Percentiles rank a stretch among this genome's conserved stretches.
These are phyloP conservation scores for Maccullochella peelii DNA, from an alignment of 2,113 vertebrate species.

Conservation along the genomic window DNA sequence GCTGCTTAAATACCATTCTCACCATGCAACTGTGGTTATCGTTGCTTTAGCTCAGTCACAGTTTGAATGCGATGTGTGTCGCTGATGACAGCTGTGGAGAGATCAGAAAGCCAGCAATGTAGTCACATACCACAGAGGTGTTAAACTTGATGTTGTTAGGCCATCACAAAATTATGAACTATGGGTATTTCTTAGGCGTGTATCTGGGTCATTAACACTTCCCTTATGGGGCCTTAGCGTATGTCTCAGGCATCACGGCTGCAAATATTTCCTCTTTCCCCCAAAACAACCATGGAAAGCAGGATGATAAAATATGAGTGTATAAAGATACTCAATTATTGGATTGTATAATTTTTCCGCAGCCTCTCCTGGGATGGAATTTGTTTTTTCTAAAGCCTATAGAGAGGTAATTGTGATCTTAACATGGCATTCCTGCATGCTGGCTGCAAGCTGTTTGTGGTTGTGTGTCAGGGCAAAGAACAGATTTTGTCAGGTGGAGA, in stretches of 20 bases:
- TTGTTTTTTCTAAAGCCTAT: slow-evolving; percentile 49
- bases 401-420: slow-evolving; percentile 65
- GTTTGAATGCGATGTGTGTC: slow-evolving; percentile 36
- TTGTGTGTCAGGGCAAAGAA: slow-evolving; percentile 76
- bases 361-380: slow-evolving; percentile 49
- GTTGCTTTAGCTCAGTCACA: slow-evolving; percentile 51
- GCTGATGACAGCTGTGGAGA: slow-evolving; percentile 60
- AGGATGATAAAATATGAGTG: slow-evolving; percentile 34
- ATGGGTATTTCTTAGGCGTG: not conserved
- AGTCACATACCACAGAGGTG: slow-evolving; percentile 19
- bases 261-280: not conserved
- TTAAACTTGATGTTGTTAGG: slow-evolving; percentile 11
- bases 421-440: slow-evolving; percentile 68
- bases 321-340: slow-evolving; percentile 25
- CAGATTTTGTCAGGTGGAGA: slow-evolving; percentile 80
- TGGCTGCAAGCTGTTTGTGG: slow-evolving; percentile 61
- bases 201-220: slow-evolving; percentile 16
- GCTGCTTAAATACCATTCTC: slow-evolving; percentile 68
- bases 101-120: slow-evolving; percentile 33
- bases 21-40: slow-evolving; percentile 64
- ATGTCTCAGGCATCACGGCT: slow-evolving; percentile 11
- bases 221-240: slow-evolving; percentile 7
- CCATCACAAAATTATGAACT: not conserved
- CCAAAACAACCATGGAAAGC: slow-evolving; percentile 29
- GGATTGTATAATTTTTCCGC: slow-evolving; percentile 51